phyloP scores from a whole-genome alignment of 2,797 vertebrate species.

The Notolepis coatsorum region DNA sequence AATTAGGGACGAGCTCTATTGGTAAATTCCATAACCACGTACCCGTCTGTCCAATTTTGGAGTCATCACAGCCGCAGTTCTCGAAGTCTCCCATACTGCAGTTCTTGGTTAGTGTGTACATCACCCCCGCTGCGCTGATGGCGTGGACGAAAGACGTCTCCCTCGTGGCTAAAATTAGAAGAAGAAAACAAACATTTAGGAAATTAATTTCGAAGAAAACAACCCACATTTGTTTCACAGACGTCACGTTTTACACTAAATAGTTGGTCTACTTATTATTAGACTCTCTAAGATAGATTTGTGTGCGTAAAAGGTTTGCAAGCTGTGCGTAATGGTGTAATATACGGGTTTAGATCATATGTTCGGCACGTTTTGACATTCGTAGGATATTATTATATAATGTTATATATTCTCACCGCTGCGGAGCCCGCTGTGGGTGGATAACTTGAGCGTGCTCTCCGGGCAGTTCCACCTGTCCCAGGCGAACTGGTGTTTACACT shows the following conservation, averaged over 20 bases:
- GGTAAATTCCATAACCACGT: no score
- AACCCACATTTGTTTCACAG: neutral
- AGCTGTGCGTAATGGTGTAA: conserved; percentile 17
- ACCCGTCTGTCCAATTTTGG: conserved; percentile 91
- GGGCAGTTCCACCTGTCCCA: conserved; percentile 99
- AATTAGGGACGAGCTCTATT: no score
- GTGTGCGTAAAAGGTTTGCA: conserved; percentile 29
- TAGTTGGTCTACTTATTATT: no score
- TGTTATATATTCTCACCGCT: conserved; percentile 85
- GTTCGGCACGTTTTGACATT: no score
- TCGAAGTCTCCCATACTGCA: conserved; percentile 97
- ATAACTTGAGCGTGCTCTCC: conserved; percentile 91
- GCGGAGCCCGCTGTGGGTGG: conserved; percentile 89
- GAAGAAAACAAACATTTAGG: no score
- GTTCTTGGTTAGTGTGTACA: conserved; percentile 96
- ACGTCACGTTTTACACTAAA: no score
- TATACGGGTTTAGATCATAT: neutral
- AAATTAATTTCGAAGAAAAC: conserved; percentile 26
- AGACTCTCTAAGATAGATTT: no score
- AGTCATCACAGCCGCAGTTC: conserved; percentile 95
- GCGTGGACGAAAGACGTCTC: conserved; percentile 96
- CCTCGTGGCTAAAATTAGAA: conserved; percentile 86
- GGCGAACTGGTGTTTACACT: conserved; percentile 96
- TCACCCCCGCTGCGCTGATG: conserved; percentile 95
- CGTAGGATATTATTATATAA: no score